Conservation (phyloP, 2,113 vertebrate species). For the Gracilinanus agilis region DNA sequence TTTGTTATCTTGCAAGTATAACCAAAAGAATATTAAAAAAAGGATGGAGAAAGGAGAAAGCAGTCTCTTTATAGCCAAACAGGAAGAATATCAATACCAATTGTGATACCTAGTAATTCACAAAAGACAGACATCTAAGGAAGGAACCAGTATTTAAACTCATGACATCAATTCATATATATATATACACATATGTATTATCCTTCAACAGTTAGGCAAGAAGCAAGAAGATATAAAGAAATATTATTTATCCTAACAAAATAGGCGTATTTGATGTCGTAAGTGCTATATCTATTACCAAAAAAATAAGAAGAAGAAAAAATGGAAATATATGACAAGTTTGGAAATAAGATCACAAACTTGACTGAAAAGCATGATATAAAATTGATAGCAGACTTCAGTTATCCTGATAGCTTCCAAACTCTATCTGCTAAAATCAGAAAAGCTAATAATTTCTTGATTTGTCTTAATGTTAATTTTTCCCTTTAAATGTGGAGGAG, state of each 20-base stretch:
- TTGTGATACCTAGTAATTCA: background rate
- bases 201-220: background rate
- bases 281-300: background rate
- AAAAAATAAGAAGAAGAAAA: background rate
- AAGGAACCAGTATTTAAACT: background rate
- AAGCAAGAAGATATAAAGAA: background rate
- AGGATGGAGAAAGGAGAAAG: background rate
- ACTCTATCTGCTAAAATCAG: background rate
- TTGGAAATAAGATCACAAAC: background rate
- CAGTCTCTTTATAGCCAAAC: background rate
- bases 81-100: background rate
- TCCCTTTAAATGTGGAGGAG: background rate
- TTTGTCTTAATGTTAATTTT: background rate
- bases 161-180: background rate
- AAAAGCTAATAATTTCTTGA: background rate
- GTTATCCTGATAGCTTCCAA: background rate
- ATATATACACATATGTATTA: background rate
- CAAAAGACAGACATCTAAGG: background rate
- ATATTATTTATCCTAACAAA: background rate
- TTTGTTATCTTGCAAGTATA: background rate
- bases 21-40: background rate
- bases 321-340: background rate
- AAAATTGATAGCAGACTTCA: background rate
- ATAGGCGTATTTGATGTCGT: background rate
- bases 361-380: background rate